These are phyloP conservation scores for Eupithecia dodoneata DNA, from an alignment of 2,888 invertebrate species.

Conservation along the genomic window DNA sequence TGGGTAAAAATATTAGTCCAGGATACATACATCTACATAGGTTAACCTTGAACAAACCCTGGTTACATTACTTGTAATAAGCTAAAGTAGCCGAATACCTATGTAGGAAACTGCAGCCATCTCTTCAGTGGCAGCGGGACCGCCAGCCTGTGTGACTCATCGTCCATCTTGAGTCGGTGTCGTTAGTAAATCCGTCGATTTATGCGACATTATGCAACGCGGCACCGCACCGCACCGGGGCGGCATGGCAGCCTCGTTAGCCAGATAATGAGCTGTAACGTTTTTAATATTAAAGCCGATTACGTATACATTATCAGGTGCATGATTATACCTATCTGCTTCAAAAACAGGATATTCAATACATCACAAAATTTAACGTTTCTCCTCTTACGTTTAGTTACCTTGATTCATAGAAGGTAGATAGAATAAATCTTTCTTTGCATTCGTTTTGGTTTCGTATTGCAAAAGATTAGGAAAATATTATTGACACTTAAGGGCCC, in stretches of 20 bases:
- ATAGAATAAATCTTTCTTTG: too few species aligned
- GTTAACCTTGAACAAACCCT: too few species aligned
- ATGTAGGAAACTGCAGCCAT: background rate
- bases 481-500: too few species aligned
- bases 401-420: too few species aligned
- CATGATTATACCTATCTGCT: too few species aligned
- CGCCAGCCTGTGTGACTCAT: background rate
- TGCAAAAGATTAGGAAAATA: too few species aligned
- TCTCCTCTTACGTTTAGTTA: too few species aligned
- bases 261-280: background rate
- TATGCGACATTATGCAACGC: background rate
- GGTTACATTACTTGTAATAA: background rate
- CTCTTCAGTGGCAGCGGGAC: background rate
- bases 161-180: background rate
- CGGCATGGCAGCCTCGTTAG: background rate
- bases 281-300: background rate
- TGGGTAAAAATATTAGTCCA: too few species aligned
- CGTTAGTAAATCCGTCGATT: background rate
- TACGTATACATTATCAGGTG: background rate
- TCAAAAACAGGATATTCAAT: too few species aligned
- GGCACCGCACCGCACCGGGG: background rate
- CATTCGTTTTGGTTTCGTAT: too few species aligned
- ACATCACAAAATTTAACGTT: too few species aligned
- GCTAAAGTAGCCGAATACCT: background rate
- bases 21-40: too few species aligned